Evolutionary conservation across 2,113 vertebrate genomes (phyloP).

Genomic region (Verasper variegatus): DNA sequence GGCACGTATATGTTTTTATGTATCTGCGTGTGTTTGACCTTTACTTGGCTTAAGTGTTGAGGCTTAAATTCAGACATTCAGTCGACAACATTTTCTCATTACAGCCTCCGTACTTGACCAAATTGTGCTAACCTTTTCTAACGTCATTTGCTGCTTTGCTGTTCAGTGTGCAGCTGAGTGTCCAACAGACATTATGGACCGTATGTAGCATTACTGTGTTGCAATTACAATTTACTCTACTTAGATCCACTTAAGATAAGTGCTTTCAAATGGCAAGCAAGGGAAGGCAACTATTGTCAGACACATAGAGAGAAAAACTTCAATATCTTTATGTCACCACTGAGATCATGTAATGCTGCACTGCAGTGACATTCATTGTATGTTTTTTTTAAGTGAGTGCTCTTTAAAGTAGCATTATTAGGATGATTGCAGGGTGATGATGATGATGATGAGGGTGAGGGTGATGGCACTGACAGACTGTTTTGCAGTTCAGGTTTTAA

Average conservation of each 20-base stretch:
- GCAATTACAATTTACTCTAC: slow-evolving; percentile 76
- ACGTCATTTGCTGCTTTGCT: slow-evolving; percentile 72
- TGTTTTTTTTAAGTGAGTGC: slow-evolving; percentile 32
- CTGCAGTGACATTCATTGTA: slow-evolving; percentile 35
- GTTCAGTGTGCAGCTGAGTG: slow-evolving; percentile 50
- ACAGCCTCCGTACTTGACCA: slow-evolving; percentile 66
- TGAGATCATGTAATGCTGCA: slow-evolving; percentile 36
- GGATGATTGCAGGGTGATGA: slow-evolving; percentile 14
- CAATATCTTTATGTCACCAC: slow-evolving; percentile 22
- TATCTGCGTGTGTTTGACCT: slow-evolving; percentile 62
- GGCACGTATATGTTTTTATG: slow-evolving; percentile 10
- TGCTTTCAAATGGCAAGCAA: slow-evolving; percentile 75
- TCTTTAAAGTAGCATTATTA: slow-evolving; percentile 42
- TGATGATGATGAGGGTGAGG: not conserved
- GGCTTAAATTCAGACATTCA: slow-evolving; percentile 68
- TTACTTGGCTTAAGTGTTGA: slow-evolving; percentile 62
- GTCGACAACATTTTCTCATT: slow-evolving; percentile 69
- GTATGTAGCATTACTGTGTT: slow-evolving; percentile 67
- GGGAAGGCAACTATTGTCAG: slow-evolving; percentile 65
- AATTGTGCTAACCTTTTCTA: slow-evolving; percentile 81
- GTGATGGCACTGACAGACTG: slow-evolving; percentile 12
- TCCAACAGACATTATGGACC: slow-evolving; percentile 54
- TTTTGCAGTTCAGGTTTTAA: slow-evolving; percentile 38
- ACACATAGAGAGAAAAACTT: slow-evolving; percentile 51
- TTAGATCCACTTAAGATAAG: slow-evolving; percentile 77